Percentiles rank a stretch among this genome's conserved stretches.
phyloP scores from a whole-genome alignment of 1,140 invertebrate species.

The Brachionus paranguensis region DNA sequence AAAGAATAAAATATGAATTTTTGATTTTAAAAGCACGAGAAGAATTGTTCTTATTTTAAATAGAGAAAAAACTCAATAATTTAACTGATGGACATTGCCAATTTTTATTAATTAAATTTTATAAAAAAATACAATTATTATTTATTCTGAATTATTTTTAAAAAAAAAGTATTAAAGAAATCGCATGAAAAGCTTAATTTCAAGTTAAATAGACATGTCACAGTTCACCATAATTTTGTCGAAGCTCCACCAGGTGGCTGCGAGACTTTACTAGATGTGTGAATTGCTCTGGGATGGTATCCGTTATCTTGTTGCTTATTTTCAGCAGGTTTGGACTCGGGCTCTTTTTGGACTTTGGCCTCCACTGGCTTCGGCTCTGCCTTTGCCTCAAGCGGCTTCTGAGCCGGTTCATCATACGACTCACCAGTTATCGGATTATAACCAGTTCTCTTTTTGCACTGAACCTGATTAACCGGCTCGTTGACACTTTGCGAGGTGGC shows the following conservation, averaged over 20 bases:
- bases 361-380: not conserved
- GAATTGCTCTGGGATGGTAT: not conserved
- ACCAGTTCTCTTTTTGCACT: slow-evolving; percentile 3
- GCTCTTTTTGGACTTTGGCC: not conserved
- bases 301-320: not conserved
- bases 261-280: slow-evolving; percentile 23
- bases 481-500: not conserved
- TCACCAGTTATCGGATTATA: slow-evolving; percentile 33
- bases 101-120: no score
- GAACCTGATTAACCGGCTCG: not conserved
- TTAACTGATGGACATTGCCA: no score
- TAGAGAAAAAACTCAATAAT: no score
- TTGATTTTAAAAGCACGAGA: no score
- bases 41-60: no score
- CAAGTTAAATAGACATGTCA: not conserved
- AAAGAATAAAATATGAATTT: no score
- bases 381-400: not conserved
- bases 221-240: slow-evolving; percentile 25
- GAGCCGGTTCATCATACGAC: not conserved
- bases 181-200: not conserved
- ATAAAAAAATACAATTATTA: no score
- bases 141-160: not conserved
- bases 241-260: slow-evolving; percentile 38
- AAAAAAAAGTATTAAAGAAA: not conserved
- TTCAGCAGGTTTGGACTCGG: not conserved